Evolutionary conservation across 2,113 vertebrate species (phyloP), one percentile per base, ranked within the genome.

Genomic region (Chlamydotis undulata): DNA sequence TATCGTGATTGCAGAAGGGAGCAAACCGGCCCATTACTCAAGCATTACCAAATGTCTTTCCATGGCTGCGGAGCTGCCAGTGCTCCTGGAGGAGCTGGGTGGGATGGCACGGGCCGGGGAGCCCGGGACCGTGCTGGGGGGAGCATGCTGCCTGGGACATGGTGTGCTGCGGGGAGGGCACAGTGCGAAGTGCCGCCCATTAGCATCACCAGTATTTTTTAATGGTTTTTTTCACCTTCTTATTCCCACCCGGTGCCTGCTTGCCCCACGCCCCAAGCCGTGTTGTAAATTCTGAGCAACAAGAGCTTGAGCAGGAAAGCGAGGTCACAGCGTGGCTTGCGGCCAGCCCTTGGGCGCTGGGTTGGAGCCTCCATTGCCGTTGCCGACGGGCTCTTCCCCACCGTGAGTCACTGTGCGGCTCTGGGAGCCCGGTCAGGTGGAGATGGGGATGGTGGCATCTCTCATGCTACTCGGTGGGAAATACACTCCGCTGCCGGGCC

Each of bases 241-340:
- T 19, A 4, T 52, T 60, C 39, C 63, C n/a, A 9, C 1, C 13
- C 0, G 0, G 9, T 19, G 12, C 33, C 50, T 24, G 11, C 13
- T 53, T 22, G 14, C 33, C 15, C 47, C 5, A 0, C 8, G 19
- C 5, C 29, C 29, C 29, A 14, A 19, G 53, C 10, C 0, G 0
- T 1, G 43, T 1, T 28, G 61, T 41, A 63, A 56, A 24, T 23
- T 79, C 35, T 43, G 71, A 31, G 6, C 29, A 2, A 43, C 35
- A 35, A 35, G 47, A 29, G 13, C 1, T 26, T 0, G 0, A 24
- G 89, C 37, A 63, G 70, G 69, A 63, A 22, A 56, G 12, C 1
- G 3, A 26, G 67, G 57, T 2, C 49, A 3, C 1, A 53, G 49
- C 55, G 9, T 0, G 0, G 35, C 16, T 4, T 28, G 18, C 2